Evolutionary conservation across 2,888 invertebrate genomes (phyloP).

Genomic region (Rotaria magnacalcarata): DNA sequence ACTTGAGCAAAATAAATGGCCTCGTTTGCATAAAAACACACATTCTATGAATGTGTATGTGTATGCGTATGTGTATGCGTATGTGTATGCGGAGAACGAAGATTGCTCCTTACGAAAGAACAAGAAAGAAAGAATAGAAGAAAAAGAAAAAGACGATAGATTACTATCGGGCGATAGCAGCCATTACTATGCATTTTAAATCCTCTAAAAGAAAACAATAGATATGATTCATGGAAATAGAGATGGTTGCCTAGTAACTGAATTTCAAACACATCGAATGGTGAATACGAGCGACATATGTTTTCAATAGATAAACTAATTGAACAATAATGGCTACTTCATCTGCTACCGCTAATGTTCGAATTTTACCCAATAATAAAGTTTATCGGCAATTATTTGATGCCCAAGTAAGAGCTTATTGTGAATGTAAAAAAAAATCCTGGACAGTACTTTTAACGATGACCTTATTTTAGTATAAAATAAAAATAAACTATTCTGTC

Average conservation of each 20-base stretch:
- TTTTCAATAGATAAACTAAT: neutral
- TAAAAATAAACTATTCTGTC: no score
- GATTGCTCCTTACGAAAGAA: neutral
- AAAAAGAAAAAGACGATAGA: neutral
- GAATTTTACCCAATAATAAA: conserved; percentile 55
- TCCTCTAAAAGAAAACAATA: neutral
- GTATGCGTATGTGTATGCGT: no score
- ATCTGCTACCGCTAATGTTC: conserved; percentile 7
- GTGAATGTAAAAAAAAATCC: no score
- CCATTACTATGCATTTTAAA: neutral
- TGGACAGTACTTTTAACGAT: no score
- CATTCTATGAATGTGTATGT: neutral
- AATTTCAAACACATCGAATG: neutral
- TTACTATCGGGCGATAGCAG: neutral
- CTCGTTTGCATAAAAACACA: neutral
- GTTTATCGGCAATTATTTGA: conserved; percentile 60
- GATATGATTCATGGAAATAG: neutral
- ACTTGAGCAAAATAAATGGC: neutral
- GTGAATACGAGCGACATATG: neutral
- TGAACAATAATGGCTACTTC: neutral
- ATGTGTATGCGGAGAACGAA: neutral
- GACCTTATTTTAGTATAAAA: no score
- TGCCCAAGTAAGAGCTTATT: conserved; percentile 56
- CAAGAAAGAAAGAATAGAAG: neutral
- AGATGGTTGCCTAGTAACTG: neutral